These are phyloP conservation scores for Bambusicola thoracicus DNA, from an alignment of 2,113 vertebrate genomes.

Conservation along the genomic window DNA sequence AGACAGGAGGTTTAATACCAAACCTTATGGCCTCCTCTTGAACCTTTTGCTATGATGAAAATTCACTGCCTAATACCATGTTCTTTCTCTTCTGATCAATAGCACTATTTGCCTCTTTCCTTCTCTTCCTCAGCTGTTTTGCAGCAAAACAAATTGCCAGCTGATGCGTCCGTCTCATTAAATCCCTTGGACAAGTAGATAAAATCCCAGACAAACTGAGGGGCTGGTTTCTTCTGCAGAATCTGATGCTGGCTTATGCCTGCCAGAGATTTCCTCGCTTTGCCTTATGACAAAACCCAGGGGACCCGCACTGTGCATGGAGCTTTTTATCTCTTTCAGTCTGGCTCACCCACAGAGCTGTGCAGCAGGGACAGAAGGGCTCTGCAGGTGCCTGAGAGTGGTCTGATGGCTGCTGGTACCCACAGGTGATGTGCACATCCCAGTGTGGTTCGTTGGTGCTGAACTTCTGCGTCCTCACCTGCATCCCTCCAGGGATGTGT, in stretches of 20 bases:
- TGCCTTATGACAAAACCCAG: neutral
- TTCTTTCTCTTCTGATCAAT: slow-evolving; percentile 12
- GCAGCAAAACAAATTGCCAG: neutral
- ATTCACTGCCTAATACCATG: neutral
- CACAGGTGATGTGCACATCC: neutral
- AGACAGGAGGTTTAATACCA: neutral
- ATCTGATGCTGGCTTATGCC: neutral
- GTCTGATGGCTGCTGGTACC: neutral
- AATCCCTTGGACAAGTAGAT: neutral
- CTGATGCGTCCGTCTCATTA: neutral
- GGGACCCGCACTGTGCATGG: neutral
- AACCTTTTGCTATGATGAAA: slow-evolving; percentile 32
- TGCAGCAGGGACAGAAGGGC: neutral
- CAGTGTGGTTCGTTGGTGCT: neutral
- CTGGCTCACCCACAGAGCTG: neutral
- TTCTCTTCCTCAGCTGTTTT: neutral
- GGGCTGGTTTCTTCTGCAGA: neutral
- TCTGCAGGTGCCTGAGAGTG: neutral
- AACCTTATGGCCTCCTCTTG: neutral
- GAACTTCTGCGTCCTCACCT: neutral
- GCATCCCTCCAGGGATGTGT: neutral
- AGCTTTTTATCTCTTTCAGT: neutral
- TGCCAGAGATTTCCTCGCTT: neutral
- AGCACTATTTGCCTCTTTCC: slow-evolving; percentile 23
- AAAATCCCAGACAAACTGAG: neutral